These are phyloP conservation scores for Lethenteron camtschaticum DNA, from an alignment of 2,113 vertebrate genomes.

Conservation along the genomic window DNA sequence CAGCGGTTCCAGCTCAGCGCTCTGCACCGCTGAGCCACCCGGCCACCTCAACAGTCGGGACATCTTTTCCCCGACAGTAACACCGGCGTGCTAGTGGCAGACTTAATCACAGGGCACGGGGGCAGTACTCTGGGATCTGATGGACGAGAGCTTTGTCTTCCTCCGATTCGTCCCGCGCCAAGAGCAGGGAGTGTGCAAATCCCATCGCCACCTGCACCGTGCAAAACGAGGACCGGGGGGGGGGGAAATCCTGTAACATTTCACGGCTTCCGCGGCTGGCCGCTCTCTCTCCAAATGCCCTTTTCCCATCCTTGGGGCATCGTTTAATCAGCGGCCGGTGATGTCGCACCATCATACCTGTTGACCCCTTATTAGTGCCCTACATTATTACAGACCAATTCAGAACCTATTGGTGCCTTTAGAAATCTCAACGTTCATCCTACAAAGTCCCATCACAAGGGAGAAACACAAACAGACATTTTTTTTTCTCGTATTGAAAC, in stretches of 20 bases:
- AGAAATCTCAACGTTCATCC: too few relatives aligned
- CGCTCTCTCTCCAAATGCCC: neutral
- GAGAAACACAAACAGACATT: too few relatives aligned
- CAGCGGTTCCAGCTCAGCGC: too few relatives aligned
- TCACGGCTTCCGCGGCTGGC: too few relatives aligned
- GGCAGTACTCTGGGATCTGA: slow-evolving; percentile 82
- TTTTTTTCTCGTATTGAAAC: too few relatives aligned
- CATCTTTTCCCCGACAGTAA: too few relatives aligned
- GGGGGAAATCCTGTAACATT: too few relatives aligned
- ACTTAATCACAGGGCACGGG: slow-evolving; percentile 50
- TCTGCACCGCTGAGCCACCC: too few relatives aligned
- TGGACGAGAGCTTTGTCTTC: slow-evolving; percentile 54
- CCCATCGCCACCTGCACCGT: slow-evolving; percentile 61
- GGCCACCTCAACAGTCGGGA: too few relatives aligned
- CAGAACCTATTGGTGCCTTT: too few relatives aligned
- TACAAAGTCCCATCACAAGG: too few relatives aligned
- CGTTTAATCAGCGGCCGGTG: neutral
- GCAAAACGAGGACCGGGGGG: neutral
- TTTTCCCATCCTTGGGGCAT: neutral
- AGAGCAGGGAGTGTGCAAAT: slow-evolving; percentile 53
- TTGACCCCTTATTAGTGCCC: neutral
- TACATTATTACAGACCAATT: neutral
- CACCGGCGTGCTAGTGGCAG: neutral
- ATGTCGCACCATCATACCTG: neutral
- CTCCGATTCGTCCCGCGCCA: slow-evolving; percentile 53